A percentile compares a stretch with the other conserved stretches of the same genome.
Evolutionary conservation across 1,140 invertebrate species (phyloP).

Genomic region (Zaprionus vittiger): DNA sequence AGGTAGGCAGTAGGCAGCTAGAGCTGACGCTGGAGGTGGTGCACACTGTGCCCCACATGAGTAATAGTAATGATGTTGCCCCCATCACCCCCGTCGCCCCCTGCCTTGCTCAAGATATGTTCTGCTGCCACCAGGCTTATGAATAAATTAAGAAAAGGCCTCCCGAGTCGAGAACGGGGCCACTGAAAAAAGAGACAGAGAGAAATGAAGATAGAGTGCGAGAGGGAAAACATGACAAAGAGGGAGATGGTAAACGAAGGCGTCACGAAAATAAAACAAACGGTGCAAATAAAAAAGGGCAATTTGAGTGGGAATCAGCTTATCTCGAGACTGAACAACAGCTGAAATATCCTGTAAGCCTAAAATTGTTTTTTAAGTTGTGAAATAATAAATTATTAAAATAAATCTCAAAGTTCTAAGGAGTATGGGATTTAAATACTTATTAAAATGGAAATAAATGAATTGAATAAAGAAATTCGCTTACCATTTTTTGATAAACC

Average conservation of each 20-base stretch:
- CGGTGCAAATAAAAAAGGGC: conserved; percentile 69
- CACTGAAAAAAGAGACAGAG: neutral
- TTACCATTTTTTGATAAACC: too few species aligned
- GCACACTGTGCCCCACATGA: conserved; percentile 56
- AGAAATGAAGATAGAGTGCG: neutral
- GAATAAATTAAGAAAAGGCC: conserved; percentile 75
- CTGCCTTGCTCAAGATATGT: conserved; percentile 60
- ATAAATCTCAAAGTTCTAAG: neutral
- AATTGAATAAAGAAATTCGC: neutral
- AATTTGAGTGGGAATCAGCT: conserved; percentile 66
- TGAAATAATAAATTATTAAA: neutral
- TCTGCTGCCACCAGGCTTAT: conserved; percentile 70
- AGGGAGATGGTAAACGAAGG: conserved; percentile 6
- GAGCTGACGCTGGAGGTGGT: neutral
- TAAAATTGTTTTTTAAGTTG: neutral
- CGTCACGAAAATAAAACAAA: conserved; percentile 62
- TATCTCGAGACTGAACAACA: conserved; percentile 40
- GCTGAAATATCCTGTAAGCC: conserved; percentile 34
- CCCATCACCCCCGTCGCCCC: neutral
- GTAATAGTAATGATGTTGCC: conserved; percentile 81
- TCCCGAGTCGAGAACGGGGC: conserved; percentile 49
- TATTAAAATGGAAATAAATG: neutral
- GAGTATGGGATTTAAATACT: neutral
- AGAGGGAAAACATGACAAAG: neutral
- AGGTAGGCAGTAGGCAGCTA: neutral